A percentile compares a stretch with the other conserved stretches of the same genome.
phyloP scores from a whole-genome alignment of 2,113 vertebrate species.

The Collichthys lucidus region DNA sequence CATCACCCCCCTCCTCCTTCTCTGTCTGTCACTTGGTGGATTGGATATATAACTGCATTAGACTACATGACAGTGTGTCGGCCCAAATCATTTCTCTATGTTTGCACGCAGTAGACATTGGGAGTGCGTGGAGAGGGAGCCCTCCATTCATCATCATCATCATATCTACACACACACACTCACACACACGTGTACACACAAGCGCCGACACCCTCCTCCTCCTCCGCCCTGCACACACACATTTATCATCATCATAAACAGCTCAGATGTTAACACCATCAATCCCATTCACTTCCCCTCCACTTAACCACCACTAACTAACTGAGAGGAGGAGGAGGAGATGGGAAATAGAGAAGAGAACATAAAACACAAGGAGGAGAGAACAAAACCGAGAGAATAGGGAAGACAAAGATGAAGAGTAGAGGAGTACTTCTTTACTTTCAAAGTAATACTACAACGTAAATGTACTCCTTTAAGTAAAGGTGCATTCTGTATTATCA shows the following conservation, averaged over 20 bases:
- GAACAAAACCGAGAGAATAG: neutral
- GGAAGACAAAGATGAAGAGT: neutral
- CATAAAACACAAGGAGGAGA: conserved; percentile 20
- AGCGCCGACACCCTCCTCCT: conserved; percentile 33
- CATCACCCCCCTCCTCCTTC: conserved; percentile 32
- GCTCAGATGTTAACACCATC: conserved; percentile 90
- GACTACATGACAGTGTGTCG: conserved; percentile 91
- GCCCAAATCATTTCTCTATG: conserved; percentile 93
- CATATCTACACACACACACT: conserved; percentile 38
- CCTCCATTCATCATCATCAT: conserved; percentile 92
- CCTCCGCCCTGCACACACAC: conserved; percentile 61
- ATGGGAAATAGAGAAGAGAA: conserved; percentile 14
- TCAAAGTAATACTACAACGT: neutral
- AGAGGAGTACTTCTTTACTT: neutral
- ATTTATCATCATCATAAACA: conserved; percentile 97
- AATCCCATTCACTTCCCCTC: conserved; percentile 91
- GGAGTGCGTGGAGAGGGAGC: conserved; percentile 89
- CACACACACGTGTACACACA: conserved; percentile 39
- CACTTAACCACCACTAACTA: conserved; percentile 79
- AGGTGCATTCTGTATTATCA: neutral
- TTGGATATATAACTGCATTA: conserved; percentile 97
- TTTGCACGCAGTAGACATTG: conserved; percentile 92
- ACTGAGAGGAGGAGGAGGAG: conserved; percentile 45
- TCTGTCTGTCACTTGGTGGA: conserved; percentile 78
- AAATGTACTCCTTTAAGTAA: neutral